Evolutionary conservation across 1,140 invertebrate species (phyloP), one percentile per base, ranked within the genome.

Genomic region (Bactericera cockerelli): DNA sequence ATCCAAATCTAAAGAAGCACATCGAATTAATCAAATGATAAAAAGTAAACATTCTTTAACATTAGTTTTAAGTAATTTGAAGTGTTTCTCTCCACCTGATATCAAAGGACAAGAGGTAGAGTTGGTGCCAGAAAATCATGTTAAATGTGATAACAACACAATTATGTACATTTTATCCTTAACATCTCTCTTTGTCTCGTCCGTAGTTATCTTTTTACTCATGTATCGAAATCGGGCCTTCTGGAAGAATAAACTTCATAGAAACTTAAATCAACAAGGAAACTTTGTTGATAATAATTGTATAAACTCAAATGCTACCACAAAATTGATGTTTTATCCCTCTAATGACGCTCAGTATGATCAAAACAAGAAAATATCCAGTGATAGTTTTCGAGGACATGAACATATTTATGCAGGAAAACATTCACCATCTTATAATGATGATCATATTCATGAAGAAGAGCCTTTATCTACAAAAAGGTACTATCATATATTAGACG

Each of bases 111-210:
- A 70, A 6, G 65, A 75, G 25, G 68, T 81, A 60, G 67, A 72
- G 33, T 73, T 77, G 64, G 74, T 77, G 54, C 75, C 76, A 2
- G 78, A 80, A 67, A 76, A 76, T 16, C 75, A 78, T 65, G 76
- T 80, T 61, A 74, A 76, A 38, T 81, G 79, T 69, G 79, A 78
- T 57, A 74, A 8, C 42, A 49, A 49, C n/a, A 49, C 42, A 8
- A 19, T 49, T 6, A 4, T 49, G 4, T 49, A 49, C n/a, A 8
- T 49, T 8, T 16, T 49, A 8, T 16, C 42, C n/a, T 22, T 49
- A 6, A 49, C 19, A 16, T 49, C 19, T 6, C 42, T 49, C 42
- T 8, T 49, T 22, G 4, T 49, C 4, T 49, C 42, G 8, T 49
- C 42, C 6, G 42, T 4, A 16, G 42, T 49, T 22, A 49, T 49